Conservation (phyloP, 2,888 invertebrate species). For the Apoda limacodes region DNA sequence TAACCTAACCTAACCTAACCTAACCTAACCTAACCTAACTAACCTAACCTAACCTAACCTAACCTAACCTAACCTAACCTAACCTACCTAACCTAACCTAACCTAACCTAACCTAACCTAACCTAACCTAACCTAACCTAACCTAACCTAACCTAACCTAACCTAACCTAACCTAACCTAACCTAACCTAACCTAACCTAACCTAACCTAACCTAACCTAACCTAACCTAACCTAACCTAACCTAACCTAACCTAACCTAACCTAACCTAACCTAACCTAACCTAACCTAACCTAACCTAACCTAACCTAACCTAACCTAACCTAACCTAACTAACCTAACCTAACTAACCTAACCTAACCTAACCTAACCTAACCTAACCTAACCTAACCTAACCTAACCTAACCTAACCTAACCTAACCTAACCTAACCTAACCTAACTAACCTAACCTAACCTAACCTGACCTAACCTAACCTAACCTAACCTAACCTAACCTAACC, state of each 20-base stretch:
- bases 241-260: conserved; percentile 15
- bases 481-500: no score
- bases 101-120: conserved; percentile 18
- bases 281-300: conserved; percentile 18
- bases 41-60: neutral
- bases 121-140: conserved; percentile 17
- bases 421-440: conserved; percentile 17
- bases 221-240: conserved; percentile 18
- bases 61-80: conserved; percentile 14
- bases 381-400: conserved; percentile 20
- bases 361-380: conserved; percentile 22
- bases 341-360: conserved; percentile 21
- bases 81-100: conserved; percentile 18
- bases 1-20: conserved; percentile 14
- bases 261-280: conserved; percentile 14
- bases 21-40: conserved; percentile 16
- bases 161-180: conserved; percentile 19
- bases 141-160: conserved; percentile 14
- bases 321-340: conserved; percentile 21
- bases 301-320: conserved; percentile 14
- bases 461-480: no score
- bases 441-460: conserved; percentile 16
- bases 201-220: conserved; percentile 22
- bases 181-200: conserved; percentile 16
- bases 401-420: no score